Percentiles rank a stretch among this genome's conserved stretches.
These are phyloP conservation scores for Papilio glaucus DNA, from an alignment of 1,140 invertebrate species.

Conservation along the genomic window DNA sequence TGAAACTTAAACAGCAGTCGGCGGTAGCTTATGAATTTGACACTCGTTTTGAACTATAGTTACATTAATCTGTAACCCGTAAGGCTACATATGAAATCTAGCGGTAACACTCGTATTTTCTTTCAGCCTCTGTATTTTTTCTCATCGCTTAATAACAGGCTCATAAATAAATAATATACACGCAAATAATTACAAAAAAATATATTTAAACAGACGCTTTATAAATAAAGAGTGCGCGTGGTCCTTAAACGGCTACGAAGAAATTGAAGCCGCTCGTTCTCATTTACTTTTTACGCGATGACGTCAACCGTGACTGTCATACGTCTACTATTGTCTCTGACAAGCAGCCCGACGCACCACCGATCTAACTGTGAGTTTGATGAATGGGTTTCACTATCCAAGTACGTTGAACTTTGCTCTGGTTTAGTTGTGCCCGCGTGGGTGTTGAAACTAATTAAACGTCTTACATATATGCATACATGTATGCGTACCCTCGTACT, in stretches of 20 bases:
- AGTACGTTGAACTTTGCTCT: conserved; percentile 77
- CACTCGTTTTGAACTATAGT: not conserved
- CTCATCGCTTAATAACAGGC: not conserved
- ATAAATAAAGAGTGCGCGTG: conserved; percentile 36
- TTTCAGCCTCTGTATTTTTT: too few species aligned
- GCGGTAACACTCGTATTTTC: too few species aligned
- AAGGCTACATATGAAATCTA: not conserved
- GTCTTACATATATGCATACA: conserved; percentile 46
- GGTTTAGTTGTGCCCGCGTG: conserved; percentile 60
- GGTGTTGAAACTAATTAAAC: conserved; percentile 65
- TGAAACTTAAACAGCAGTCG: too few species aligned
- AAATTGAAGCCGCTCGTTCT: conserved; percentile 48
- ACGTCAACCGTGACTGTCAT: conserved; percentile 63
- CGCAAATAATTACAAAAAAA: not conserved
- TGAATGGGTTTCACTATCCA: conserved; percentile 76
- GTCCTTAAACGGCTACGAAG: conserved; percentile 44
- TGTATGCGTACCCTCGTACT: not conserved
- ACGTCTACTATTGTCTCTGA: conserved; percentile 62
- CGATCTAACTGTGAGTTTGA: conserved; percentile 70
- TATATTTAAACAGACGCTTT: conserved; percentile 2
- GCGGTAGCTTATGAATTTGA: too few species aligned
- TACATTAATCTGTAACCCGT: not conserved
- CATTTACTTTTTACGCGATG: conserved; percentile 55
- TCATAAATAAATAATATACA: not conserved
- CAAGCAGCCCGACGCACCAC: conserved; percentile 54